Percentiles rank a stretch among this genome's conserved stretches.
Evolutionary conservation across 2,797 vertebrate species (phyloP).

Genomic region (Masticophis lateralis): DNA sequence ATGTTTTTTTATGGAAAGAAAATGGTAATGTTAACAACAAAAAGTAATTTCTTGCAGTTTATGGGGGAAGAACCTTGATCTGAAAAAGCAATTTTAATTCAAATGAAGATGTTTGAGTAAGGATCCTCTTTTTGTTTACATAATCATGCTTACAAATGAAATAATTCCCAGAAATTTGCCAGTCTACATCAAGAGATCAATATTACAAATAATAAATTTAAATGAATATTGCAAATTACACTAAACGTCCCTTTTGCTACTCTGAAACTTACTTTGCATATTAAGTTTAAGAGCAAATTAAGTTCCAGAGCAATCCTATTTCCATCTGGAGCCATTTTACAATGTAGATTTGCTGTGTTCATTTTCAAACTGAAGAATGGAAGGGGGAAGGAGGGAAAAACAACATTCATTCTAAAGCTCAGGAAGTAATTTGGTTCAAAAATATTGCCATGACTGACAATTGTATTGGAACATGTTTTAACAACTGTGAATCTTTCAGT

Average conservation of each 20-base stretch:
- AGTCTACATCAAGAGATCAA: not conserved
- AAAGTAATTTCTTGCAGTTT: not conserved
- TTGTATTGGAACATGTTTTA: slow-evolving; percentile 43
- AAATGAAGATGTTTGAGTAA: not conserved
- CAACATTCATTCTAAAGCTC: slow-evolving; percentile 13
- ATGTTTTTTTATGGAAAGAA: not conserved
- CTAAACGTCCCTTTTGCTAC: slow-evolving; percentile 44
- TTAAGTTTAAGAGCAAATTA: slow-evolving; percentile 22
- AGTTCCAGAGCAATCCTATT: slow-evolving; percentile 51
- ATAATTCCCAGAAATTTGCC: not conserved
- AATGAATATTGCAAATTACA: slow-evolving; percentile 41
- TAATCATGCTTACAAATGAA: not conserved
- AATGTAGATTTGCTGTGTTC: not conserved
- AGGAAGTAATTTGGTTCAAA: slow-evolving; percentile 26
- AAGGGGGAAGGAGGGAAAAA: slow-evolving; percentile 9
- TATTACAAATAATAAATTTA: slow-evolving; percentile 17
- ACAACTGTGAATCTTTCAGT: slow-evolving; percentile 52
- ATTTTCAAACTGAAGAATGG: slow-evolving; percentile 9
- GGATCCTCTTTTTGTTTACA: not conserved
- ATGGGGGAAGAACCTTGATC: not conserved
- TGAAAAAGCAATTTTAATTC: not conserved
- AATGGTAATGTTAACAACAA: not conserved
- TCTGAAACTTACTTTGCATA: slow-evolving; percentile 56
- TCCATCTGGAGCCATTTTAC: slow-evolving; percentile 54
- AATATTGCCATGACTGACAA: slow-evolving; percentile 41